Evolutionary conservation across 2,797 vertebrate species (phyloP).

Genomic region (Pyrocephalus nanus): DNA sequence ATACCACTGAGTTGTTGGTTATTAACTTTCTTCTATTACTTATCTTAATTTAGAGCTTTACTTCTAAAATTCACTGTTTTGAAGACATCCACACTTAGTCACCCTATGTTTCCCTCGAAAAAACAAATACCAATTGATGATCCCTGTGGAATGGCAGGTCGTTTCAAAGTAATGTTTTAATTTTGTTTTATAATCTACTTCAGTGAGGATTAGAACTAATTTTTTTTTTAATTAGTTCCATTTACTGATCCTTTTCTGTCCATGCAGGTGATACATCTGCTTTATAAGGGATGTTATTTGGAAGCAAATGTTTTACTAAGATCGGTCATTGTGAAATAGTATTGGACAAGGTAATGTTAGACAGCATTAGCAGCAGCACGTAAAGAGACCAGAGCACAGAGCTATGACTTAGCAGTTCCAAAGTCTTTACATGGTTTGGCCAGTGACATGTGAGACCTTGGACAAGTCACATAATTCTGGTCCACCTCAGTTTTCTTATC

Average conservation of each 20-base stretch:
- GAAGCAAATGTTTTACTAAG: background rate
- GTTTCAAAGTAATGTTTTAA: background rate
- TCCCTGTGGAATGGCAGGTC: accelerated
- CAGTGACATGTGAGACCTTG: background rate
- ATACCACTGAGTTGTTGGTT: background rate
- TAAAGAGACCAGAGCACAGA: background rate
- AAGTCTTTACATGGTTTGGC: background rate
- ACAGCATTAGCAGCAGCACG: background rate
- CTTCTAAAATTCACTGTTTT: background rate
- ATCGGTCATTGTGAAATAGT: background rate
- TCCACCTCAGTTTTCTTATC: background rate
- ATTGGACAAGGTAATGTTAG: background rate
- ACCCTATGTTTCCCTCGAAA: background rate
- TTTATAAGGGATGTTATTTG: background rate
- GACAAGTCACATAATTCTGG: background rate
- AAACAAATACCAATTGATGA: background rate
- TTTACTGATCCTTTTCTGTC: background rate
- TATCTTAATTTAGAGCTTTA: background rate
- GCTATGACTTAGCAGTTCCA: background rate
- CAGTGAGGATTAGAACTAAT: background rate
- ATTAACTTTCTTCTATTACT: background rate
- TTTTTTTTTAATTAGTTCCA: background rate
- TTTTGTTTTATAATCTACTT: background rate
- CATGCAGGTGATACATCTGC: background rate
- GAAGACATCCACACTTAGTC: background rate